These are phyloP conservation scores for Tragulus kanchil DNA, from an alignment of 2,113 vertebrate genomes.

Conservation along the genomic window DNA sequence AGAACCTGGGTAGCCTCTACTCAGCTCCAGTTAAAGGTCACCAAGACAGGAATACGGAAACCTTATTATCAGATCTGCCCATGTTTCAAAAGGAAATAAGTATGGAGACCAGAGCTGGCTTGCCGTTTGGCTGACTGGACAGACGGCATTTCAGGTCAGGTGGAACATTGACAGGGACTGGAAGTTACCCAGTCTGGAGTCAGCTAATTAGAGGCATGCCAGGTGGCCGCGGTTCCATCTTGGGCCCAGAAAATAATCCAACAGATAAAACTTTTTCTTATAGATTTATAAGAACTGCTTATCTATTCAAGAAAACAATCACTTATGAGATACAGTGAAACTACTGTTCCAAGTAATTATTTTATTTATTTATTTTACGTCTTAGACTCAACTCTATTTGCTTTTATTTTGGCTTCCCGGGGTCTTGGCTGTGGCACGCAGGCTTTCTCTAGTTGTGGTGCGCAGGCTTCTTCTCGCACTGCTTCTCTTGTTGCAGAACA, in stretches of 20 bases:
- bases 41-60: background rate
- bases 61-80: background rate
- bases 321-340: background rate
- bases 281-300: background rate
- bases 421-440: background rate
- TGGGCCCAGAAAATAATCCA: background rate
- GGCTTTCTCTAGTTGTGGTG: background rate
- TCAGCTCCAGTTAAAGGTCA: background rate
- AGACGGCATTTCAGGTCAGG: background rate
- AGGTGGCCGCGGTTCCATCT: background rate
- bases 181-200: background rate
- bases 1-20: background rate
- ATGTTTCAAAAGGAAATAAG: conserved; percentile 47
- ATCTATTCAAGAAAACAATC: background rate
- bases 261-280: conserved; percentile 8
- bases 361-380: background rate
- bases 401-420: background rate
- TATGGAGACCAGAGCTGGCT: background rate
- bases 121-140: background rate
- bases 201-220: background rate
- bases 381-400: background rate
- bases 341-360: background rate
- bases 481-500: background rate
- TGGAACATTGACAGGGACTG: background rate
- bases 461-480: background rate